Percentiles rank a stretch among this genome's conserved stretches.
Evolutionary conservation across 2,113 vertebrate genomes (phyloP).

Genomic region (Psettodes erumei): DNA sequence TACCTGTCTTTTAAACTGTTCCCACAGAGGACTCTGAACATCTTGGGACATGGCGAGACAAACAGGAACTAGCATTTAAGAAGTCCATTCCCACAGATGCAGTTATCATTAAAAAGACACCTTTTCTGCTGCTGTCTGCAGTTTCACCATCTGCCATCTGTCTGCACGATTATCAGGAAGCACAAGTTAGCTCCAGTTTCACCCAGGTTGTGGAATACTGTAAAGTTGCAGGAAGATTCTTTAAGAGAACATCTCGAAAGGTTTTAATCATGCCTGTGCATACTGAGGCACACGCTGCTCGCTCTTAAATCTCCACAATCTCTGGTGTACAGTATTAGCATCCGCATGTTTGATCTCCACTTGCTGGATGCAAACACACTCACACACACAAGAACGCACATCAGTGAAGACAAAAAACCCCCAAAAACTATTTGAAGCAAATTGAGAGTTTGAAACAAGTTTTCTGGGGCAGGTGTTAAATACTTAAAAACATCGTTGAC

Average conservation of each 20-base stretch:
- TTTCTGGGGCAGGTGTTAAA: slow-evolving; percentile 59
- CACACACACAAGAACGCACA: background rate
- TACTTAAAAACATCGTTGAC: slow-evolving; percentile 53
- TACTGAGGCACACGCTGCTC: slow-evolving; percentile 9
- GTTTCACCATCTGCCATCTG: slow-evolving; percentile 41
- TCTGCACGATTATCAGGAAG: slow-evolving; percentile 20
- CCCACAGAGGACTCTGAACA: background rate
- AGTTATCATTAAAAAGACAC: slow-evolving; percentile 40
- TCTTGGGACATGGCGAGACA: slow-evolving; percentile 4
- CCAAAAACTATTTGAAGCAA: slow-evolving; percentile 28
- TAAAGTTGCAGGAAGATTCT: slow-evolving; percentile 9
- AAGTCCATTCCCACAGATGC: slow-evolving; percentile 25
- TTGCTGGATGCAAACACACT: slow-evolving; percentile 6
- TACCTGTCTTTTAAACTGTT: slow-evolving; percentile 27
- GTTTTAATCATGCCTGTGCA: slow-evolving; percentile 21
- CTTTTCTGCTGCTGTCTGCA: slow-evolving; percentile 25
- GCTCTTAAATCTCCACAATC: slow-evolving; percentile 19
- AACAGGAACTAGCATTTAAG: slow-evolving; percentile 16
- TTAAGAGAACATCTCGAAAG: slow-evolving; percentile 8
- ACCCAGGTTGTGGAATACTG: slow-evolving; percentile 1
- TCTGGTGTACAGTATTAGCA: slow-evolving; percentile 4
- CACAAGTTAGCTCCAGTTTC: slow-evolving; percentile 33
- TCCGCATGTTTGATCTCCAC: slow-evolving; percentile 27
- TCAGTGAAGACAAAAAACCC: slow-evolving; percentile 11
- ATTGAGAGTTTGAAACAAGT: slow-evolving; percentile 47